Evolutionary conservation across 2,888 invertebrate species (phyloP).

Genomic region (Lomographa bimaculata): DNA sequence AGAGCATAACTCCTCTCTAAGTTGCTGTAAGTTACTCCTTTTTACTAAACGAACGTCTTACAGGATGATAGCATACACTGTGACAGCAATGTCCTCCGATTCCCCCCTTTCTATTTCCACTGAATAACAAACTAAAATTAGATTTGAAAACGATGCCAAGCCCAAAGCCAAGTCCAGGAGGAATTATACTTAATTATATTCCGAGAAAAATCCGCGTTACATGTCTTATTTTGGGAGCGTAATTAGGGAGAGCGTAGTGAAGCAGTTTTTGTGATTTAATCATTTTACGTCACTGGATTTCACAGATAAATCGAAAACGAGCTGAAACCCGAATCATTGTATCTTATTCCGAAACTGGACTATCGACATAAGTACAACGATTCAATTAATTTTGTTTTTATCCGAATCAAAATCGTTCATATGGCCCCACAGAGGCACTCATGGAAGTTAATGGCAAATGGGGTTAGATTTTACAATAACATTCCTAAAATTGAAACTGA

Average conservation of each 20-base stretch:
- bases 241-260: constrained; percentile 16
- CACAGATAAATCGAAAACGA: constrained; percentile 3
- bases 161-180: constrained; percentile 48
- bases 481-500: no score
- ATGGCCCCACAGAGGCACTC: no score
- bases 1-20: not conserved
- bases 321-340: no score
- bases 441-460: no score
- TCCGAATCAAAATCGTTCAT: no score
- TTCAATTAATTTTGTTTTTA: no score
- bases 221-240: constrained; percentile 19
- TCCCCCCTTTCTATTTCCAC: constrained; percentile 40
- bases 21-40: not conserved
- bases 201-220: constrained; percentile 17
- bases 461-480: no score
- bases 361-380: no score
- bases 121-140: constrained; percentile 42
- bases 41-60: no score
- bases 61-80: no score
- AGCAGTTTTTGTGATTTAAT: constrained; percentile 20
- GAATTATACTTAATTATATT: constrained; percentile 30
- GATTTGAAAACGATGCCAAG: constrained; percentile 58
- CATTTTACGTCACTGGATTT: constrained; percentile 12
- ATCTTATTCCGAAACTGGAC: no score
- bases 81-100: constrained; percentile 3